These are phyloP conservation scores for Spodoptera littoralis DNA, from an alignment of 2,888 invertebrate genomes.

Conservation along the genomic window DNA sequence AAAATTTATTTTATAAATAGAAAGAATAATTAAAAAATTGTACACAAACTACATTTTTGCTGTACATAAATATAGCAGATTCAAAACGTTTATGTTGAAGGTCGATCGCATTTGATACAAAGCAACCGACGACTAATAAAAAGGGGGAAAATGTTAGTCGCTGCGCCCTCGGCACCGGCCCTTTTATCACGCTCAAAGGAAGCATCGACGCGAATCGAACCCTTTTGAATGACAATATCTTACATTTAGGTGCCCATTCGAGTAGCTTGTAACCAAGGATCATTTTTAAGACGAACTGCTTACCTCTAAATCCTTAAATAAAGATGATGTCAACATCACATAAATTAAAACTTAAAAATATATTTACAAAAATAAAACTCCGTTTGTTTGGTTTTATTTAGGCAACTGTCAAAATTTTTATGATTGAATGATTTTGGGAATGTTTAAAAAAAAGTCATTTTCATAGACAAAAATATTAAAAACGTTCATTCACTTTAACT, in stretches of 20 bases:
- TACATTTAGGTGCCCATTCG: conserved; percentile 7
- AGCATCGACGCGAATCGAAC: conserved; percentile 12
- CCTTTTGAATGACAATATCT: conserved; percentile 13
- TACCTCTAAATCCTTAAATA: conserved; percentile 23
- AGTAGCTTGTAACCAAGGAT: neutral
- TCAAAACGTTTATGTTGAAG: conserved; percentile 10
- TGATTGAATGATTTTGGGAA: conserved; percentile 5
- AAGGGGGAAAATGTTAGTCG: conserved; percentile 35
- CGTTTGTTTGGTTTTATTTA: conserved; percentile 19
- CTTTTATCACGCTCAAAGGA: conserved; percentile 13
- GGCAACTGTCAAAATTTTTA: conserved; percentile 14
- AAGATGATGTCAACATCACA: conserved; percentile 27
- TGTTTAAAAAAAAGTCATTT: neutral
- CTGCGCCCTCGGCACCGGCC: conserved; percentile 25
- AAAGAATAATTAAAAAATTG: too few species aligned
- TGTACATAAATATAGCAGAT: conserved; percentile 3
- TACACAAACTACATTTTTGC: too few species aligned
- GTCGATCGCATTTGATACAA: conserved; percentile 27
- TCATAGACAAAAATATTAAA: conserved; percentile 44
- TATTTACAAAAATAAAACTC: neutral
- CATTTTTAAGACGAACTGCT: conserved; percentile 14
- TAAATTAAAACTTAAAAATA: conserved; percentile 6
- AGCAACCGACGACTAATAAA: conserved; percentile 20
- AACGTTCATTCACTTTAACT: conserved; percentile 24
- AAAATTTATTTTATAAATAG: too few species aligned